Evolutionary conservation across 2,888 invertebrate genomes (phyloP), one percentile per base, ranked within the genome.

Genomic region (Drosophila setosimentum): DNA sequence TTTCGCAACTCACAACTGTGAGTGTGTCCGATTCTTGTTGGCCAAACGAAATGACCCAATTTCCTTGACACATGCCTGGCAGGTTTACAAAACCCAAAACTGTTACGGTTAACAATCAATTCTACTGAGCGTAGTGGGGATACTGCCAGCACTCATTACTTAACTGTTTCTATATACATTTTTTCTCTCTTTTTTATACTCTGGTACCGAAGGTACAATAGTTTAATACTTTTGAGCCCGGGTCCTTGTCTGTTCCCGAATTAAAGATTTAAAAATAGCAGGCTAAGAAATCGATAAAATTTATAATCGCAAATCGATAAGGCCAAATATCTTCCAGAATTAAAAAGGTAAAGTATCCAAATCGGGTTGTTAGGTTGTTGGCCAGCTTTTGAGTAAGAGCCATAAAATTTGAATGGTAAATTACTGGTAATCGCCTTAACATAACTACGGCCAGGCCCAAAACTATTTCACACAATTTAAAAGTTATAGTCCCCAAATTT

Each of bases 51-150:
- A 65, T 88, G 88, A 91, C 88, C 88, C 82, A 91, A 91, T 90
- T 88, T 89, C 90, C 89, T 90, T 88, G 87, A 88, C 91, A 88
- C 78, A 90, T 88, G 87, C 91, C 88, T 88, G 81, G 83, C 83
- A 91, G 89, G 81, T 90, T 88, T 89, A 76, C 87, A 89, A 87
- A 72, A 76, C 60, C 72, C 76, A 82, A 82, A 81, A 86, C 79
- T 89, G 87, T 80, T 90, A 90, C 87, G 87, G 79, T 90, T 89
- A 82, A 82, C 82, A 87, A 90, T 87, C 69, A 87, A 87, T 87
- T 90, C 84, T 73, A 72, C 11, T 32, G 8, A 30, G n/a, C 27
- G 57, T 29, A 42, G 61, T 21, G 64, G 37, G 66, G 65, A 62
- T 71, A 63, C 73, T 70, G 86, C 71, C 68, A 64, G 70, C 70